These are phyloP conservation scores for Drosophila sturtevanti DNA, from an alignment of 1,140 invertebrate species.

Conservation along the genomic window DNA sequence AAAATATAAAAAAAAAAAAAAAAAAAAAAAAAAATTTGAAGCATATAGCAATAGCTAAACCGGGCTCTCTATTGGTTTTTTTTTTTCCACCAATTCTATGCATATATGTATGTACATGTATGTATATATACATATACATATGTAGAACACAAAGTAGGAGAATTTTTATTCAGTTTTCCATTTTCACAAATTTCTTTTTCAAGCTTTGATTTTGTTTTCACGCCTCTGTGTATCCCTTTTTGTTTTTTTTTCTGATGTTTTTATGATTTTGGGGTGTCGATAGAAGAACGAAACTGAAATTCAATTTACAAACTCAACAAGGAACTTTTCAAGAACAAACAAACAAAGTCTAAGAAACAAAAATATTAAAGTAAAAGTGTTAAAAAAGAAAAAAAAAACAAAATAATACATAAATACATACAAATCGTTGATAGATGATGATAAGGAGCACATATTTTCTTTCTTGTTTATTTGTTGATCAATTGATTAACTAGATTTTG, in stretches of 20 bases:
- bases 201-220: not conserved
- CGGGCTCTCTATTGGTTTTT: not conserved
- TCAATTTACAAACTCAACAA: not conserved
- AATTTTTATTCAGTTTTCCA: not conserved
- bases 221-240: not conserved
- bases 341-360: not conserved
- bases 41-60: not conserved
- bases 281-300: not conserved
- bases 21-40: conserved; percentile 17
- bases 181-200: not conserved
- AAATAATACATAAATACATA: conserved; percentile 43
- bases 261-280: not conserved
- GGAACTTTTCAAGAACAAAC: not conserved
- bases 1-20: not conserved
- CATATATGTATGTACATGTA: not conserved
- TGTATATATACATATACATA: too few relatives aligned
- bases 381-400: conserved; percentile 1
- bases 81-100: not conserved
- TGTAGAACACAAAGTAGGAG: conserved; percentile 6
- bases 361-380: not conserved
- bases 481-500: not conserved
- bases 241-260: not conserved
- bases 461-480: not conserved
- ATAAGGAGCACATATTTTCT: conserved; percentile 17
- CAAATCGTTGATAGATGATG: conserved; percentile 28